A percentile compares a stretch with the other conserved stretches of the same genome.
Evolutionary conservation across 2,888 invertebrate species (phyloP).

Genomic region (Beris morrisii): DNA sequence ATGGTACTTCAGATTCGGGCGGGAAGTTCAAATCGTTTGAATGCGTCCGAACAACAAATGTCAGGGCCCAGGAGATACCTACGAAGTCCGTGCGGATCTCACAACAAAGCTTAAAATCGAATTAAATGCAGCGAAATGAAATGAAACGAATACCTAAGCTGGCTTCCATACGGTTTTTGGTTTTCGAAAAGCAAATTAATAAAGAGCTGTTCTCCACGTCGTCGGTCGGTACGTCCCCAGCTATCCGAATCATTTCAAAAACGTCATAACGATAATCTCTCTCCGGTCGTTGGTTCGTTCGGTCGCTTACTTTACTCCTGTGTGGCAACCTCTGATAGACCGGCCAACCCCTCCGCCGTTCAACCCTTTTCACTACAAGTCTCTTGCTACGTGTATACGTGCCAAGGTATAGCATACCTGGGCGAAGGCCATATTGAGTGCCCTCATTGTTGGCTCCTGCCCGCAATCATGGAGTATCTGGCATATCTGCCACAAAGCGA

Average conservation of each 20-base stretch:
- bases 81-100: not conserved
- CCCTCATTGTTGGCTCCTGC: constrained; percentile 23
- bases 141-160: constrained; percentile 16
- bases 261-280: constrained; percentile 18
- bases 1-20: no score
- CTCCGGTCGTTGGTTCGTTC: not conserved
- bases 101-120: constrained; percentile 4
- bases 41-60: constrained; percentile 16
- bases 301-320: constrained; percentile 7
- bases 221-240: not conserved
- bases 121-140: constrained; percentile 30
- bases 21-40: constrained; percentile 11
- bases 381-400: not conserved
- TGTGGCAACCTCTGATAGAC: not conserved
- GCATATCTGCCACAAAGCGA: constrained; percentile 20
- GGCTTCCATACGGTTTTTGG: not conserved
- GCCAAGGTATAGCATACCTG: not conserved
- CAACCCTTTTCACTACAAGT: not conserved
- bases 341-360: not conserved
- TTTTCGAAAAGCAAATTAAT: constrained; percentile 6
- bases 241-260: constrained; percentile 12
- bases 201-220: not conserved
- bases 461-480: constrained; percentile 24
- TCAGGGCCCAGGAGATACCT: not conserved
- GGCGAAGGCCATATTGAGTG: constrained; percentile 26